Evolutionary conservation across 2,797 vertebrate species (phyloP).

Genomic region (Myotis vivesi): DNA sequence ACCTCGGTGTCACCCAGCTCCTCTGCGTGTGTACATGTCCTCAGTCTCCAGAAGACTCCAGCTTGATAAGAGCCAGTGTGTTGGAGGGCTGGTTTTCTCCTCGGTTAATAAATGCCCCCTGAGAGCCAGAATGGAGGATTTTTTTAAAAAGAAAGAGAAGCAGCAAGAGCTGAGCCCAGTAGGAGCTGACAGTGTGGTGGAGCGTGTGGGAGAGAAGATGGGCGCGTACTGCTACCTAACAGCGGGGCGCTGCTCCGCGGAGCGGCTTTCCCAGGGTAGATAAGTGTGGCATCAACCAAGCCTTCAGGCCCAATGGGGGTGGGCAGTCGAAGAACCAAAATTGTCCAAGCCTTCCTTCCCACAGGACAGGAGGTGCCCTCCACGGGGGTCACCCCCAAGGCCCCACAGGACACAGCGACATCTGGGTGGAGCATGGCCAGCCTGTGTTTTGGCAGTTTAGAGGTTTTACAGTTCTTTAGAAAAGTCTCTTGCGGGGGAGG

Average conservation of each 20-base stretch:
- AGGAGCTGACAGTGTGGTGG: neutral
- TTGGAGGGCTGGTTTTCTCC: neutral
- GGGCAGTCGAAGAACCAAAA: neutral
- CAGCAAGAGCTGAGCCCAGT: neutral
- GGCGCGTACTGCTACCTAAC: rapidly evolving
- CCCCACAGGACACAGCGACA: neutral
- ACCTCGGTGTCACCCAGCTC: neutral
- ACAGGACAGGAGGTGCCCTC: neutral
- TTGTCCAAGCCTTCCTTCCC: neutral
- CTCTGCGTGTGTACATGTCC: neutral
- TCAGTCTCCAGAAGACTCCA: neutral
- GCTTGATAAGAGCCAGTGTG: neutral
- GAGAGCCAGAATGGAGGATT: neutral
- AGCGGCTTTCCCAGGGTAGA: neutral
- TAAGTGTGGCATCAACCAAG: rapidly evolving
- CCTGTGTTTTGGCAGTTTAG: neutral
- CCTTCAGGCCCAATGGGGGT: neutral
- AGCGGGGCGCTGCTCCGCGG: neutral
- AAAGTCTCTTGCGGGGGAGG: neutral
- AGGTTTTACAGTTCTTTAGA: neutral
- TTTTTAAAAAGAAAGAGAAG: neutral
- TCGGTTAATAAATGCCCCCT: neutral
- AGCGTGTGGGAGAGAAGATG: neutral
- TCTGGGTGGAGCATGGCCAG: neutral
- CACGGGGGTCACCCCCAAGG: neutral